Base-by-base conservation (phyloP, 2,888 invertebrate species). In the Linnaemya tessellans region DNA sequence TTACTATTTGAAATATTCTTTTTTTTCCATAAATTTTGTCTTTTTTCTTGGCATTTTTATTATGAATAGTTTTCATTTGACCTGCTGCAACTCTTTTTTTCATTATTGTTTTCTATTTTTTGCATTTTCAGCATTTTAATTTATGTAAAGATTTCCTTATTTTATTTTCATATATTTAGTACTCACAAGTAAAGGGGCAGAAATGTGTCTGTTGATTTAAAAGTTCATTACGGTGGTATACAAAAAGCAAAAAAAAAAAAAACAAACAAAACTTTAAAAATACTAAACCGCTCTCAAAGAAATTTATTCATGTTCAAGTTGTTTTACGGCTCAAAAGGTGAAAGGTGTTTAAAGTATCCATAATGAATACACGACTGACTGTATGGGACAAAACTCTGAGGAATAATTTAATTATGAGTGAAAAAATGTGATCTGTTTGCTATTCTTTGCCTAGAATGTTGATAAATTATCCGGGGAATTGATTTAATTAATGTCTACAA, bases 111-210 rank as follows among this genome's bases (percentile, higher is more conserved):
- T 22, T 49, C n/a, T 11, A 73, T 20, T 49, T 49, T 49, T 30
- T 74, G 30, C 20, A 11, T 38, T 51, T 74, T 74, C 62, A 62
- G 49, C 62, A 62, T 51, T 74, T 74, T 74, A 62, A 62, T 74
- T 62, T 51, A 62, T 62, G 62, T 58, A 58, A 58, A 54, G 35
- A 9, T 51, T 30, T 20, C 3, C 18, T 49, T 30, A 18, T 67
- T 7, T 25, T 65, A 13, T 46, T 18, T 22, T 30, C 15, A 35
- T 74, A 22, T 15, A n/a, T 18, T 64, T 54, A 30, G 30, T 5
- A 64, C 9, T n/a, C 41, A 41, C n/a, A 64, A 74, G 51, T 41
- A 25, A 30, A 20, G 18, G 25, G 11, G n/a, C n/a, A n/a, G 46
- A 38, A 74, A 64, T 51, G 41, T 54, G 1, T 54, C 58, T 46